Conservation (phyloP, 1,140 invertebrate species). For the Aphidius gifuensis region DNA sequence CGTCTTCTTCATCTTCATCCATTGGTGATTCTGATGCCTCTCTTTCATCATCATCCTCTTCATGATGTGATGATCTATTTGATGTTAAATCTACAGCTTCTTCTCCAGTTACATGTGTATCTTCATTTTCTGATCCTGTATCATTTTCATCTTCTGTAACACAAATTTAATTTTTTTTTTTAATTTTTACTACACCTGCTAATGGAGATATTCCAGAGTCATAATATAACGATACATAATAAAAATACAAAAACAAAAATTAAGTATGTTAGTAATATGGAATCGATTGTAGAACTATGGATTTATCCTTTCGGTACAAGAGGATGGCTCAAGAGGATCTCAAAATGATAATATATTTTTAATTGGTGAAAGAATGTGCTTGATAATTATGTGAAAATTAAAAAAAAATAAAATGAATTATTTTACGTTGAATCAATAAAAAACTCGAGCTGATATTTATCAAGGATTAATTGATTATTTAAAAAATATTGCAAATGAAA, state of each 20-base stretch:
- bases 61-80: slow-evolving; percentile 46
- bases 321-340: slow-evolving; percentile 6
- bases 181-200: neutral
- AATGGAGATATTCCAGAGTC: no score
- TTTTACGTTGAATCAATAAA: neutral
- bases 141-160: slow-evolving; percentile 54
- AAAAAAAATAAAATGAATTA: slow-evolving; percentile 20
- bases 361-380: slow-evolving; percentile 14
- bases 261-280: neutral
- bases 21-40: slow-evolving; percentile 32
- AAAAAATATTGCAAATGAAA: no score
- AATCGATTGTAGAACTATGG: no score
- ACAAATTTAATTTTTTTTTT: slow-evolving; percentile 17
- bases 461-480: no score
- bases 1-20: slow-evolving; percentile 50
- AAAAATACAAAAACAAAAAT: slow-evolving; percentile 15
- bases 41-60: slow-evolving; percentile 41
- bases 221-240: no score
- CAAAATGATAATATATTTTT: slow-evolving; percentile 13
- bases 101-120: slow-evolving; percentile 40
- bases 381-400: slow-evolving; percentile 23
- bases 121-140: slow-evolving; percentile 50
- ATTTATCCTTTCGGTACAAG: slow-evolving; percentile 4
- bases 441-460: no score
- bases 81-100: slow-evolving; percentile 52